These are phyloP conservation scores for Trogon surrucura DNA, from an alignment of 2,113 vertebrate species.

Conservation along the genomic window DNA sequence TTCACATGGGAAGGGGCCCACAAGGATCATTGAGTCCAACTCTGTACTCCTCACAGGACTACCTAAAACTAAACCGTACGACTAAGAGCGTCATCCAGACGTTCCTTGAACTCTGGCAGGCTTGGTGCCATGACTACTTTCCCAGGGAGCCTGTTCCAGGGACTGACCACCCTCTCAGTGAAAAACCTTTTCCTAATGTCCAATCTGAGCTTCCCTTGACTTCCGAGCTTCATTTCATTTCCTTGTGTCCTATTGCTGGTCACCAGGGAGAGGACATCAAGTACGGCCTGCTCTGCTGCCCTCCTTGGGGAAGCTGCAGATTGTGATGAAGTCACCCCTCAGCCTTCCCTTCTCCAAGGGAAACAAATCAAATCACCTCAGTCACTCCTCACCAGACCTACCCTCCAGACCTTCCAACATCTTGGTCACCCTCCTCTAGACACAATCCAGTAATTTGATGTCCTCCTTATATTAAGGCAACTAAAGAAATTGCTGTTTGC, in stretches of 20 bases:
- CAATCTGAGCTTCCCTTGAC: not conserved
- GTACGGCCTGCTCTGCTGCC: not conserved
- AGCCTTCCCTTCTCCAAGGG: not conserved
- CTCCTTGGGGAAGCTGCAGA: not conserved
- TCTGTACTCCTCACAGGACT: accelerated
- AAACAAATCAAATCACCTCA: not conserved
- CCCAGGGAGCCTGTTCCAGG: not conserved
- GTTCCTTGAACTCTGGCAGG: not conserved
- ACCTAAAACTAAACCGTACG: not conserved
- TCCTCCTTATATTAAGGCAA: not conserved
- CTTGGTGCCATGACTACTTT: not conserved
- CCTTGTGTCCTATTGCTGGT: accelerated
- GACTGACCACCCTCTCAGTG: accelerated
- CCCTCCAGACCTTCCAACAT: not conserved
- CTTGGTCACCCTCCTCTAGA: not conserved
- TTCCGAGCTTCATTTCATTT: not conserved
- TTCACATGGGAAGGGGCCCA: not conserved
- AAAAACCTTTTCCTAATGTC: not conserved
- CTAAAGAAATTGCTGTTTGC: not conserved
- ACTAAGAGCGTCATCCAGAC: accelerated
- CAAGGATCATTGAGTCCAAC: not conserved
- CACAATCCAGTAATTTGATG: not conserved
- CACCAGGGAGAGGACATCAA: not conserved
- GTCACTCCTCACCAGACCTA: accelerated
- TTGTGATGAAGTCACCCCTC: not conserved